phyloP scores from a whole-genome alignment of 2,113 vertebrate genomes.

The Megatriorchis doriae region DNA sequence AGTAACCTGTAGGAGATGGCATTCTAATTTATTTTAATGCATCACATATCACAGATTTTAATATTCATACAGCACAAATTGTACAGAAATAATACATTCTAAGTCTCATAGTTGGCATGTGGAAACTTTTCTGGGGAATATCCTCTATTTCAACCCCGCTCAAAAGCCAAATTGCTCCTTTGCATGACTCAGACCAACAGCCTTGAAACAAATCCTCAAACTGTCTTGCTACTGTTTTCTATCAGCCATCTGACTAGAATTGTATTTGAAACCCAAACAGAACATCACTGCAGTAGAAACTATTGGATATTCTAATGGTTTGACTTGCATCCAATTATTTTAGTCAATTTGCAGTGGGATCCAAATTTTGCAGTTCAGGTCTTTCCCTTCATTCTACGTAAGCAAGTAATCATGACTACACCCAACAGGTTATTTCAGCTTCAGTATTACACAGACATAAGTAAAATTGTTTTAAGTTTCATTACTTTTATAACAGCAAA shows the following conservation, averaged over 20 bases:
- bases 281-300: neutral
- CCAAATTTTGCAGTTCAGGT: neutral
- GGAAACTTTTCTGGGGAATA: neutral
- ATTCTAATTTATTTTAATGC: neutral
- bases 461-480: neutral
- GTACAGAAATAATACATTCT: neutral
- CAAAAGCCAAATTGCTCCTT: neutral
- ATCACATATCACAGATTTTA: neutral
- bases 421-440: neutral
- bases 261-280: neutral
- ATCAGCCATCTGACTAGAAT: neutral
- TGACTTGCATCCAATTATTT: neutral
- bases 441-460: neutral
- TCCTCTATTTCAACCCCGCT: neutral
- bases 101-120: neutral
- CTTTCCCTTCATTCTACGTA: neutral
- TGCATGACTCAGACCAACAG: neutral
- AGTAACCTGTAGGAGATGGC: neutral
- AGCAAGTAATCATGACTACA: neutral
- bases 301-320: neutral
- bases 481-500: neutral
- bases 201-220: neutral
- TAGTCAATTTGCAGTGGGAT: neutral
- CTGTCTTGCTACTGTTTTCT: neutral
- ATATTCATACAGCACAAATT: neutral